phyloP scores from a whole-genome alignment of 2,113 vertebrate genomes.

The Cyanistes caeruleus region DNA sequence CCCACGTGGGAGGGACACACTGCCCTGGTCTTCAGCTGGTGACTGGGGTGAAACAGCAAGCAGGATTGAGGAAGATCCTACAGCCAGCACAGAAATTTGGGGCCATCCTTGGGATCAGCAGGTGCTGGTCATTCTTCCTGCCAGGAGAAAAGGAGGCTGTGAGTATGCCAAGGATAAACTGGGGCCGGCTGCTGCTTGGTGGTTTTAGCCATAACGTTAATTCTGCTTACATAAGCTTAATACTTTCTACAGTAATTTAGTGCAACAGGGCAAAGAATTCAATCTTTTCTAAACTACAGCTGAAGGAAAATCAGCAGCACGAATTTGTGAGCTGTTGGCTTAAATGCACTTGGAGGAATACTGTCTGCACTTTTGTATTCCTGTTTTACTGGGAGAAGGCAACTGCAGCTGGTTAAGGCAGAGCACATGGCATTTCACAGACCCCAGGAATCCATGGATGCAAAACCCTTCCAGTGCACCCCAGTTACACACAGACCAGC shows the following conservation, averaged over 20 bases:
- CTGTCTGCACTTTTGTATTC: background rate
- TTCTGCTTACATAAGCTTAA: slow-evolving; percentile 39
- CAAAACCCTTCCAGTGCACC: background rate
- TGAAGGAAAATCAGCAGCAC: background rate
- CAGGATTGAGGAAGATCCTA: fast-evolving
- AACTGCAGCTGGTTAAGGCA: background rate
- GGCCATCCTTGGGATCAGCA: background rate
- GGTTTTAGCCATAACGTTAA: background rate
- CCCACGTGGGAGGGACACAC: background rate
- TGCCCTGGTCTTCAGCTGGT: background rate
- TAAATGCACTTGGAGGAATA: background rate
- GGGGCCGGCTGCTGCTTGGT: background rate
- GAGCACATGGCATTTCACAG: fast-evolving
- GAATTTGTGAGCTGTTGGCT: background rate
- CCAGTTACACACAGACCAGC: background rate
- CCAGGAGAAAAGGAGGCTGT: background rate
- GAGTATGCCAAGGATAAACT: background rate
- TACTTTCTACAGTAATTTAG: background rate
- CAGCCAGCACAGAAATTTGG: background rate
- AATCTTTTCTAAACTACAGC: background rate
- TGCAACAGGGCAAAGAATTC: background rate
- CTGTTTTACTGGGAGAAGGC: background rate
- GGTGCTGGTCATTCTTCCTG: background rate
- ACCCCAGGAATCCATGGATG: background rate
- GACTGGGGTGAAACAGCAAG: background rate